phyloP scores from a whole-genome alignment of 2,888 invertebrate species.

The Pyrrhosoma nymphula region DNA sequence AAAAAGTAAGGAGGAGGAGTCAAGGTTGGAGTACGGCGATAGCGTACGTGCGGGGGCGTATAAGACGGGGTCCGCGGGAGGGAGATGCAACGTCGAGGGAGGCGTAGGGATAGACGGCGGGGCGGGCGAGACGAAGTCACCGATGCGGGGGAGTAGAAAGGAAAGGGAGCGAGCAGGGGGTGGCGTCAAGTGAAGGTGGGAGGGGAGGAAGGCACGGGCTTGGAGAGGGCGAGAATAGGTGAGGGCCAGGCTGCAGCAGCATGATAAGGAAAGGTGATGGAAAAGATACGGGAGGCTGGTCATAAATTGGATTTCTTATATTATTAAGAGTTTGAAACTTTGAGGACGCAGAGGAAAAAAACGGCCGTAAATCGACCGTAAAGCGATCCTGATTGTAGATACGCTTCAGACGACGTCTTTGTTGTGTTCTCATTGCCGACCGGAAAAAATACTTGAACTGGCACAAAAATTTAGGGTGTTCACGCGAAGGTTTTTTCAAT shows the following conservation, averaged over 20 bases:
- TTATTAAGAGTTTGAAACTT: slow-evolving; percentile 20
- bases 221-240: background rate
- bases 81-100: background rate
- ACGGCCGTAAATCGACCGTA: slow-evolving; percentile 11
- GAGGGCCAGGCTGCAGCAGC: background rate
- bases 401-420: background rate
- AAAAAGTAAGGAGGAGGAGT: slow-evolving; percentile 34
- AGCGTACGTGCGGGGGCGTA: background rate
- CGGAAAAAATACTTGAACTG: no score
- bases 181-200: background rate
- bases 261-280: background rate
- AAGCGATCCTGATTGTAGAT: background rate
- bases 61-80: background rate
- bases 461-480: no score
- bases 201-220: background rate
- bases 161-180: background rate
- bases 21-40: slow-evolving; percentile 27
- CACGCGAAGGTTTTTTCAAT: no score
- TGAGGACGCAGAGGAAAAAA: background rate
- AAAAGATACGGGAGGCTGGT: background rate
- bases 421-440: background rate
- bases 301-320: slow-evolving; percentile 36
- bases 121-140: background rate
- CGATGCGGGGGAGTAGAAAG: background rate
- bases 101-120: background rate